Evolutionary conservation across 2,797 vertebrate genomes (phyloP).

Genomic region (Cynodonichthys magdalenae): DNA sequence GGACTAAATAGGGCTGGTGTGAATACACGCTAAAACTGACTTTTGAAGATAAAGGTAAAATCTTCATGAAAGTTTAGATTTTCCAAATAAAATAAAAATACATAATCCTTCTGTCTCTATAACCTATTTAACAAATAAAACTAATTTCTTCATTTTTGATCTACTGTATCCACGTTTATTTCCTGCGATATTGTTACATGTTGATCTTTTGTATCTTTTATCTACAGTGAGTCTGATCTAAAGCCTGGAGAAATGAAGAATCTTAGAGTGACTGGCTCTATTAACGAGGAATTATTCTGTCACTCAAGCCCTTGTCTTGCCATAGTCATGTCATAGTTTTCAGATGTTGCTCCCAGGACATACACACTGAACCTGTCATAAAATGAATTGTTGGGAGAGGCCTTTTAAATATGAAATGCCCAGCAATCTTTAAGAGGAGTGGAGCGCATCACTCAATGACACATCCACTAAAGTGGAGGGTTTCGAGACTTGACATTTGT

Average conservation of each 20-base stretch:
- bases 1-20: too few species aligned
- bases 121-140: too few species aligned
- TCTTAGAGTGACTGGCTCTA: slow-evolving; percentile 50
- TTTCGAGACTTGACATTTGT: slow-evolving; percentile 54
- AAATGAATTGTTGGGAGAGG: slow-evolving; percentile 54
- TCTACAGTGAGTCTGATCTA: slow-evolving; percentile 35
- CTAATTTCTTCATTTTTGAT: not conserved
- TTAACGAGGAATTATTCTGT: slow-evolving; percentile 71
- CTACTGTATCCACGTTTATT: not conserved
- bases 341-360: slow-evolving; percentile 45
- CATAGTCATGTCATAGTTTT: slow-evolving; percentile 54
- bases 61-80: not conserved
- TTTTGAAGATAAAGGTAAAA: too few species aligned
- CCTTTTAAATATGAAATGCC: slow-evolving; percentile 68
- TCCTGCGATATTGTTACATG: not conserved
- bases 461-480: slow-evolving; percentile 49
- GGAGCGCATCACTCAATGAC: slow-evolving; percentile 59
- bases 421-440: slow-evolving; percentile 49
- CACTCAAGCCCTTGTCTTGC: slow-evolving; percentile 51
- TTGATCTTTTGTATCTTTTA: slow-evolving; percentile 17
- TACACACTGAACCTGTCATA: slow-evolving; percentile 55
- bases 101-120: too few species aligned
- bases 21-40: too few species aligned
- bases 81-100: not conserved
- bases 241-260: slow-evolving; percentile 31